Base-by-base conservation (phyloP, 37 sponge, comb jelly and placozoan genomes). In the Haliclona indistincta region DNA sequence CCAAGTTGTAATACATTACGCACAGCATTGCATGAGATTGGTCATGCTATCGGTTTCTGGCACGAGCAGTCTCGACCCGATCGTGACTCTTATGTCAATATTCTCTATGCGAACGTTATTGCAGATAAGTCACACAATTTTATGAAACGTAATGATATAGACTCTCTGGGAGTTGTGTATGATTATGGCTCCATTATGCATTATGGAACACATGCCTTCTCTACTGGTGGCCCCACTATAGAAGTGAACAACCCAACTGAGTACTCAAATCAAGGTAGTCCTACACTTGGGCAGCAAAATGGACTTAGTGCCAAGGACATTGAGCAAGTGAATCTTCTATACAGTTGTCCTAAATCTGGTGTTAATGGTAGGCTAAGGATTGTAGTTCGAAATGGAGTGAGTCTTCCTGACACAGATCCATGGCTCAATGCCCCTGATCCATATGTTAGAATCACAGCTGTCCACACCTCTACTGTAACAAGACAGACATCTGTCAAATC, bases 361-460 rank as follows among this genome's bases (percentile, higher is more conserved):
- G 6, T 55, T 28, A 55, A 3, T 55, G 56, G 56, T 28, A 23
- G 3, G 7, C 6, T 55, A 3, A 28, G 23, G 7, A 2, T 55
- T 2, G 4, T 7, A 3, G 6, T 55, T 3, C 3, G 7, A 55
- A 55, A 55, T 2, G 56, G 56, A 55, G 26, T 3, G 26, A 28
- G 26, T 55, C 56, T 63, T 36, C 64, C 64, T 29, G 64, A 63
- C 35, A 63, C 64, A 19, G 64, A 63, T 63, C 64, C 64, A 10
- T 36, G 30, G 35, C 35, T 34, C 37, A 63, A 63, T 32, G 35
- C 34, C 35, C 64, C 64, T 17, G 64, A 63, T 63, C 64, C 64
- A 22, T 63, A 63, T 10, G 64, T 63, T 26, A 63, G 29, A 63
- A 63, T 63, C 64, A 63, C 64, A 20, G 64, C 64, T 36, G 64